A percentile compares a stretch with the other conserved stretches of the same genome.
Conservation (phyloP, 2,797 vertebrate genomes). For the Pteronotus mesoamericanus region DNA sequence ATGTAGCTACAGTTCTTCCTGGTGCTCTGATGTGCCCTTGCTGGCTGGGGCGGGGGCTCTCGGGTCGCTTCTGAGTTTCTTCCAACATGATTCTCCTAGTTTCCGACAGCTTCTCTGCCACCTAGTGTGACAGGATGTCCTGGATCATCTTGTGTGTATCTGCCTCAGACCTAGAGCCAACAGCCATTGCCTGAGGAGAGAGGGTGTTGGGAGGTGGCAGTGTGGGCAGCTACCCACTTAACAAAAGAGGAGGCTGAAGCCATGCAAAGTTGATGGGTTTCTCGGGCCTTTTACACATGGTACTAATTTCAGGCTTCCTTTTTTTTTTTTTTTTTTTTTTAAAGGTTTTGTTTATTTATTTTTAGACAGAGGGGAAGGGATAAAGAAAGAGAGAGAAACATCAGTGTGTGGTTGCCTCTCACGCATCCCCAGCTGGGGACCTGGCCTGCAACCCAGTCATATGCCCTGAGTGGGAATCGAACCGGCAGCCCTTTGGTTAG, state of each 20-base stretch:
- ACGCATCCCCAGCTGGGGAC: too few relatives aligned
- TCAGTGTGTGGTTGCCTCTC: too few relatives aligned
- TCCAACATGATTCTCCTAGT: background rate
- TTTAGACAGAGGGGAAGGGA: too few relatives aligned
- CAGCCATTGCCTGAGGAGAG: background rate
- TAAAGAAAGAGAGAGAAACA: too few relatives aligned
- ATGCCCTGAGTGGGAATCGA: too few relatives aligned
- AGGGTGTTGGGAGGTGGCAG: background rate
- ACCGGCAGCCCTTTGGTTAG: too few relatives aligned
- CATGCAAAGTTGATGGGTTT: background rate
- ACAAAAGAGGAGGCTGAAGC: background rate
- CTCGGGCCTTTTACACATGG: background rate
- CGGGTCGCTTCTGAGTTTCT: background rate
- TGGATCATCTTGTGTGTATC: fast-evolving
- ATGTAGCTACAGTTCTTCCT: background rate
- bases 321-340: too few relatives aligned
- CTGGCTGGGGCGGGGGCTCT: background rate
- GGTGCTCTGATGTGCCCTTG: fast-evolving
- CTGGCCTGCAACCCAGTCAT: too few relatives aligned
- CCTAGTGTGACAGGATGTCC: background rate
- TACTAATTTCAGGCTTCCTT: background rate
- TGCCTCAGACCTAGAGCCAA: background rate
- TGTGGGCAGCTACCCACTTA: background rate
- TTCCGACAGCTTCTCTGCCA: background rate
- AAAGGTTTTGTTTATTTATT: too few relatives aligned